Evolutionary conservation across 2,113 vertebrate genomes (phyloP).

Genomic region (Pan troglodytes): NHGRI_mPanTro3-v2.1_pri NC_072414.2:72043501-72044000

Average conservation of each 20-base stretch:
- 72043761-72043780: neutral
- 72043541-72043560: neutral
- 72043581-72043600: neutral
- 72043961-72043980: neutral
- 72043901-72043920: neutral
- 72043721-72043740: neutral
- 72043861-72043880: neutral
- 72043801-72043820: neutral
- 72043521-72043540: neutral
- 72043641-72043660: neutral
- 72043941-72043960: neutral
- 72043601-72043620: neutral
- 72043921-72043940: neutral
- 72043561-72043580: neutral
- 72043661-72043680: neutral
- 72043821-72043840: neutral
- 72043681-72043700: neutral
- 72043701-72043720: neutral
- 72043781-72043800: neutral
- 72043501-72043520: neutral
- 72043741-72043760: conserved; percentile 9
- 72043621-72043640: conserved; percentile 8
- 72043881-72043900: neutral
- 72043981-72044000: too few relatives aligned
- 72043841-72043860: neutral